Evolutionary conservation across 2,113 vertebrate genomes (phyloP).

Genomic region (Phaethornis superciliosus): DNA sequence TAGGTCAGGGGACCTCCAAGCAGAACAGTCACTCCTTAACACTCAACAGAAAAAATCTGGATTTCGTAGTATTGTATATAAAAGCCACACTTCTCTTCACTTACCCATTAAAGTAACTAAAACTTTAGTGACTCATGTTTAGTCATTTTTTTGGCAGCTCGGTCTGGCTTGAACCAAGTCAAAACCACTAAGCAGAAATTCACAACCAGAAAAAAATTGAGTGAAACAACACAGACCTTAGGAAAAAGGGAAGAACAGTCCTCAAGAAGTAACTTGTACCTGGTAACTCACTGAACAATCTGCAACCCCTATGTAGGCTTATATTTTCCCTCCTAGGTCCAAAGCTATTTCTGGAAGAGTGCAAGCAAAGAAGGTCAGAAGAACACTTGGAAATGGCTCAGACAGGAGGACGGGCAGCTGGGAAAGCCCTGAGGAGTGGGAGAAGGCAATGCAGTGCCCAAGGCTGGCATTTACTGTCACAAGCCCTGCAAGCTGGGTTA

Average conservation of each 20-base stretch:
- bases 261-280: neutral
- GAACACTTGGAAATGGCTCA: neutral
- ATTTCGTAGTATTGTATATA: neutral
- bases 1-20: neutral
- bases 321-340: neutral
- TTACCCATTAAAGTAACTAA: neutral
- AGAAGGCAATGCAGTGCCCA: neutral
- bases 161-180: neutral
- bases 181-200: neutral
- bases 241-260: neutral
- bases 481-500: neutral
- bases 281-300: neutral
- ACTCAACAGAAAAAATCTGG: neutral
- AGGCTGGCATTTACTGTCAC: neutral
- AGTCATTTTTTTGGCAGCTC: neutral
- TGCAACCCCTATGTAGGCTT: rapidly evolving
- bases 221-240: neutral
- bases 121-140: neutral
- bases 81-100: neutral
- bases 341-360: neutral
- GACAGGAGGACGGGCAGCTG: neutral
- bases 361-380: neutral
- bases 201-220: neutral
- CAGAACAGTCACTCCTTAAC: neutral
- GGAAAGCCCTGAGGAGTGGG: rapidly evolving